Percentiles rank a stretch among this genome's conserved stretches.
Conservation (phyloP, 2,113 vertebrate genomes). For the Tachysurus vachellii region DNA sequence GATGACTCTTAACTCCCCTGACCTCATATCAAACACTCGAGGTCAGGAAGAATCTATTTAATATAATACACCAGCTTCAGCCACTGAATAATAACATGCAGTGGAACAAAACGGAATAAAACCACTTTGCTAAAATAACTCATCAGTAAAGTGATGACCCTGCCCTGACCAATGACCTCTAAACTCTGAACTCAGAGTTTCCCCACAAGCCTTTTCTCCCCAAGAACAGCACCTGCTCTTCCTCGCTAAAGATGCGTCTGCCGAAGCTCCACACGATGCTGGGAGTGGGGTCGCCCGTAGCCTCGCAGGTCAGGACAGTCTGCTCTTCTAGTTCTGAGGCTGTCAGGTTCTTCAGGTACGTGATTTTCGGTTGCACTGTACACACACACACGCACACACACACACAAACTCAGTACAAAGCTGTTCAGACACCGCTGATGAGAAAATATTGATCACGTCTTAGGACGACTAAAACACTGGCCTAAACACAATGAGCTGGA, state of each 20-base stretch:
- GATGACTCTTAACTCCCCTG: background rate
- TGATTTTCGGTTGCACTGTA: conserved; percentile 86
- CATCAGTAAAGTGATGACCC: conserved; percentile 10
- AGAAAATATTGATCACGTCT: conserved; percentile 34
- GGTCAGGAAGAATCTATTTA: conserved; percentile 20
- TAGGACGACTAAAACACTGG: conserved; percentile 18
- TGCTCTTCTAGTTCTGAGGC: conserved; percentile 91
- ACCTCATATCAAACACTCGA: conserved; percentile 17
- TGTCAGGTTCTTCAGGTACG: conserved; percentile 91
- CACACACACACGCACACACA: conserved; percentile 6
- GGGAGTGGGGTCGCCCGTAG: conserved; percentile 92
- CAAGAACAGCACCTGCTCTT: conserved; percentile 84
- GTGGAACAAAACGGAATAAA: background rate
- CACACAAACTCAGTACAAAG: background rate
- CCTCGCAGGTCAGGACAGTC: conserved; percentile 92
- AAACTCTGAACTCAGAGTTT: background rate
- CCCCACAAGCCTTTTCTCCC: background rate
- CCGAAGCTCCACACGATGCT: conserved; percentile 93
- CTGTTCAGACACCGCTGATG: background rate
- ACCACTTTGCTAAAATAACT: background rate
- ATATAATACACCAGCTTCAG: background rate
- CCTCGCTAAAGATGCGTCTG: conserved; percentile 83
- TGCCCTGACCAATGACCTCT: conserved; percentile 26
- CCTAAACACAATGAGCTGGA: conserved; percentile 23
- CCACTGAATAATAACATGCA: background rate